Conservation (phyloP, 1,140 invertebrate species). For the Thereuonema tuberculata region DNA sequence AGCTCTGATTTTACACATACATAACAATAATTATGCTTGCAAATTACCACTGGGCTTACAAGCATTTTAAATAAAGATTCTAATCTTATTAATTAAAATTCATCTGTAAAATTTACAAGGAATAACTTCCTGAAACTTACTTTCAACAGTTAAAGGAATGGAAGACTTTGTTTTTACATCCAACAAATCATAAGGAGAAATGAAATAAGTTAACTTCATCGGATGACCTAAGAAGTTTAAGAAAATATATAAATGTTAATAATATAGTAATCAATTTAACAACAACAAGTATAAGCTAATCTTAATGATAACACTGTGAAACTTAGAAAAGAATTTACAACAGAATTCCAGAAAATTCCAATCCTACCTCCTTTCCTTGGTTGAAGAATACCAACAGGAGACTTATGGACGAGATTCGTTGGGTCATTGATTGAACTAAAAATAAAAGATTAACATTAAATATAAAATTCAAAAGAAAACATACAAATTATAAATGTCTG, state of each 20-base stretch:
- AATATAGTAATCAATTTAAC: not conserved
- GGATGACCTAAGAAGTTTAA: slow-evolving; percentile 56
- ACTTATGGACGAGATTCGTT: slow-evolving; percentile 74
- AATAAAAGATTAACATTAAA: slow-evolving; percentile 13
- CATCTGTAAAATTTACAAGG: too few relatives aligned
- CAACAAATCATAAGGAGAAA: slow-evolving; percentile 83
- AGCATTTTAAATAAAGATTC: too few relatives aligned
- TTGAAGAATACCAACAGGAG: slow-evolving; percentile 57
- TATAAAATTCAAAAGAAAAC: slow-evolving; percentile 7
- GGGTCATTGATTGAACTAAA: slow-evolving; percentile 53
- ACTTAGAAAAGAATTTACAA: not conserved
- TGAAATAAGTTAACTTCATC: slow-evolving; percentile 87
- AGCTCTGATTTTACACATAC: too few relatives aligned
- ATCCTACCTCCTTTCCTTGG: slow-evolving; percentile 36
- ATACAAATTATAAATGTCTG: too few relatives aligned
- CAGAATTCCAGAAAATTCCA: not conserved
- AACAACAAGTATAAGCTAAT: not conserved
- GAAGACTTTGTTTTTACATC: slow-evolving; percentile 56
- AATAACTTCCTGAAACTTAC: too few relatives aligned
- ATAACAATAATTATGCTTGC: too few relatives aligned
- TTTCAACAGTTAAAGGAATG: slow-evolving; percentile 56
- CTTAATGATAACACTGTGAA: not conserved
- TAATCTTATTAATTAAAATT: too few relatives aligned
- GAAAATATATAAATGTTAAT: slow-evolving; percentile 4
- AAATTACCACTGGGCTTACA: too few relatives aligned